Evolutionary conservation across 2,113 vertebrate species (phyloP), one percentile per base, ranked within the genome.

Genomic region (Polypterus bichir): DNA sequence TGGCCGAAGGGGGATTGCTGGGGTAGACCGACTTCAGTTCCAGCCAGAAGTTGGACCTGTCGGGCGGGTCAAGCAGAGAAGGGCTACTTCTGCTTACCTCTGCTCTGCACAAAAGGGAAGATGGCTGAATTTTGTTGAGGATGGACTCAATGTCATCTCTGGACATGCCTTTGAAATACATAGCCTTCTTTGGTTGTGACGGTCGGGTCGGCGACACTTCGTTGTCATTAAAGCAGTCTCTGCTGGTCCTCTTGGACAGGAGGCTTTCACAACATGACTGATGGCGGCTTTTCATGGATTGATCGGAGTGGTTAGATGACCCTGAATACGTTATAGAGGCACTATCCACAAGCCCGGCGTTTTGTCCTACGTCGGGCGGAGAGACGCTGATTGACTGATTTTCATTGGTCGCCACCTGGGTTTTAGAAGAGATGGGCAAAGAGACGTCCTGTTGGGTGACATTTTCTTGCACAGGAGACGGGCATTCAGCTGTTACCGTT

Each of bases 31-130:
- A 83, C 67, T 88, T 83, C 62, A 97, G 79, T 56, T 85, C 85
- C 57, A 97, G 72, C 76, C 91, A 93, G 70, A 97, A 92, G 68
- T 85, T 92, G 48, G 93, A 88, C 10, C 88, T 83, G 76, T 94
- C 91, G 1, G 81, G 89, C 46, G 86, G 83, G 49, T 92, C 90
- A 71, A 90, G 70, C 46, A 93, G 71, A 0, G 92, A 90, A 0
- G 91, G 87, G 27, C 87, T 88, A 80, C 92, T 94, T 68, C 79
- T 87, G 69, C 91, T 92, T 67, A 92, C 71, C 68, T 92, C 90
- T 9, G 81, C 82, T 73, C 89, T 89, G 60, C 84, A 77, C 64
- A 77, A 84, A 27, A 87, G 74, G 5, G 65, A 74, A 3, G 70
- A 75, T 46, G 77, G 67, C 47, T 73, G 72, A 3, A 68, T 73